Evolutionary conservation across 2,888 invertebrate species (phyloP).

Genomic region (Panorpa germanica): DNA sequence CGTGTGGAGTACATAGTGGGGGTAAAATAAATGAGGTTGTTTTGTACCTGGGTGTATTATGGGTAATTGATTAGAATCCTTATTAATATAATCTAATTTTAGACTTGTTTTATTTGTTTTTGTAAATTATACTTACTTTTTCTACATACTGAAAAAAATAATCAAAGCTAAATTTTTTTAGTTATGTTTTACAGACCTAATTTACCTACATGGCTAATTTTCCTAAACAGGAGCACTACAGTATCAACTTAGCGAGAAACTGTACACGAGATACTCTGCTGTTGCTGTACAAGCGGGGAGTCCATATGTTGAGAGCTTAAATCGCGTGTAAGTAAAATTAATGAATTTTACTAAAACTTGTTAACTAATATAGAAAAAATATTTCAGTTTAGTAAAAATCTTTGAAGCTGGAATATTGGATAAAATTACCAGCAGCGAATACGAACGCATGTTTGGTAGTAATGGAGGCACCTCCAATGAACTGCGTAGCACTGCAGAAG

Average conservation of each 20-base stretch:
- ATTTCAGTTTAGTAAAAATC: constrained; percentile 41
- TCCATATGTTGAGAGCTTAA: constrained; percentile 52
- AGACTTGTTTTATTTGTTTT: too few species aligned
- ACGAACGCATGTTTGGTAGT: constrained; percentile 45
- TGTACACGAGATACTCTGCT: constrained; percentile 59
- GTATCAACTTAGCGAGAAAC: constrained; percentile 57
- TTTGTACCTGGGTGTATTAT: too few species aligned
- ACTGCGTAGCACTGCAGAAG: too few species aligned
- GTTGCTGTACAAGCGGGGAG: constrained; percentile 60
- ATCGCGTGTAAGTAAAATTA: constrained; percentile 36
- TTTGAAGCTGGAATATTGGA: constrained; percentile 60
- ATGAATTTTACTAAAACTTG: not conserved
- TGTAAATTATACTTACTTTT: constrained; percentile 6
- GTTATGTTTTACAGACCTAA: too few species aligned
- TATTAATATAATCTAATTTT: too few species aligned
- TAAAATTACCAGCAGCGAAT: constrained; percentile 60
- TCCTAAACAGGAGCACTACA: constrained; percentile 33
- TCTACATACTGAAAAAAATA: too few species aligned
- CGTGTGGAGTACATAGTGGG: too few species aligned
- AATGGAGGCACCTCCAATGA: constrained; percentile 15
- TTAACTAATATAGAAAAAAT: constrained; percentile 5
- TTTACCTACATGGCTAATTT: not conserved
- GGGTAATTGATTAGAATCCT: too few species aligned
- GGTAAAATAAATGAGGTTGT: too few species aligned
- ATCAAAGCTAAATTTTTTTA: too few species aligned